Evolutionary conservation across 2,888 invertebrate genomes (phyloP), one percentile per base, ranked within the genome.

Genomic region (Drosophila demipolita): DNA sequence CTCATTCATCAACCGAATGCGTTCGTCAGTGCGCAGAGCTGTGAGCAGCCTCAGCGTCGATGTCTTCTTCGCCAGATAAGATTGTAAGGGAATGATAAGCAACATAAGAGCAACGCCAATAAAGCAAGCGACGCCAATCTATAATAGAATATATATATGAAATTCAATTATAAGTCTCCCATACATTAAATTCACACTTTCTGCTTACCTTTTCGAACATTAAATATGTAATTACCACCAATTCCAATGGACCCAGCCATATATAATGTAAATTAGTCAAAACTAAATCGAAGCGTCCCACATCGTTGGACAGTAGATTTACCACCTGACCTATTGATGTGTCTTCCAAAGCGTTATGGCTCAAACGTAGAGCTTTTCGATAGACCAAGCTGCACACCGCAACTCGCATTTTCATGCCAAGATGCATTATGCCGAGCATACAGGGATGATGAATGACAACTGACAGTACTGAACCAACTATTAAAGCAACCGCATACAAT

Each of bases 271-370:
- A 93, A 91, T 98, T 97, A 80, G 98, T 95, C 76, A 97, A 95
- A 32, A 97, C 96, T 60, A 90, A 80, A 81, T 93, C 93, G 49
- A 93, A 87, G 15, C 93, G 92, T 89, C 97, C 97, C 71, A 99
- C 98, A 93, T 99, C 99, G 92, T 99, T 99, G 1, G 99, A 98
- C 74, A 99, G 94, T 3, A 99, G 94, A 93, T 99, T 99, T 20
- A 99, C 98, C 78, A 95, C 94, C 91, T 96, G 95, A 1, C 96
- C 96, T 15, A 94, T 94, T 1, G 97, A 97, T 4, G 97, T 97
- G 88, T 96, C 95, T 0, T 95, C 95, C 64, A 97, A 89, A 0
- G 97, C 96, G 0, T 95, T 95, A 92, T 96, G 96, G 86, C 96
- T 96, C 11, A 96, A 91, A 50, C 94, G 94, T 68, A 96, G 91